Conservation (phyloP, 2,888 invertebrate genomes). For the Microplitis deprimator region DNA sequence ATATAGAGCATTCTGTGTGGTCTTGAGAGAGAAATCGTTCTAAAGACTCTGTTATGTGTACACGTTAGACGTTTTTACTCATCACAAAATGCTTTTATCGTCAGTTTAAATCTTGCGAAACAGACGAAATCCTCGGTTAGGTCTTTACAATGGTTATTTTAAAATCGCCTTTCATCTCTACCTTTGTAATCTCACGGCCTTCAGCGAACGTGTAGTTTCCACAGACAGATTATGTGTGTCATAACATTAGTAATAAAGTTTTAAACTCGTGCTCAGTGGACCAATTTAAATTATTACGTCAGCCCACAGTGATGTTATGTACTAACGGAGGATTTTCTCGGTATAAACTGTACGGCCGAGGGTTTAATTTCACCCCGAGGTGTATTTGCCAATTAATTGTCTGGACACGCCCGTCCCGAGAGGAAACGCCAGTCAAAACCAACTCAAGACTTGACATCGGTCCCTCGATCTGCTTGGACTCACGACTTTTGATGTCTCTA, state of each 20-base stretch:
- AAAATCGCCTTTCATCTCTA: neutral
- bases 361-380: slow-evolving; percentile 3
- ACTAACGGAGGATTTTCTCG: neutral
- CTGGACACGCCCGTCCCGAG: slow-evolving; percentile 31
- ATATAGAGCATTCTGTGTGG: slow-evolving; percentile 15
- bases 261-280: neutral
- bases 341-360: neutral
- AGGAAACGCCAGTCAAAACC: neutral
- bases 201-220: slow-evolving; percentile 39
- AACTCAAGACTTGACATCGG: neutral
- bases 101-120: slow-evolving; percentile 19
- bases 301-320: no score
- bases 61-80: slow-evolving; percentile 35
- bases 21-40: neutral
- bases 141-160: neutral
- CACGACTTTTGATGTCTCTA: slow-evolving; percentile 34
- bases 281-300: slow-evolving; percentile 15
- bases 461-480: neutral
- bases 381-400: slow-evolving; percentile 48
- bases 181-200: neutral
- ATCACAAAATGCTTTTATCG: slow-evolving; percentile 29
- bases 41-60: slow-evolving; percentile 43
- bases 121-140: neutral
- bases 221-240: slow-evolving; percentile 39
- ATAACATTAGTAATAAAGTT: slow-evolving; percentile 28